Evolutionary conservation across 2,113 vertebrate genomes (phyloP).

Genomic region (Salminus brasiliensis): DNA sequence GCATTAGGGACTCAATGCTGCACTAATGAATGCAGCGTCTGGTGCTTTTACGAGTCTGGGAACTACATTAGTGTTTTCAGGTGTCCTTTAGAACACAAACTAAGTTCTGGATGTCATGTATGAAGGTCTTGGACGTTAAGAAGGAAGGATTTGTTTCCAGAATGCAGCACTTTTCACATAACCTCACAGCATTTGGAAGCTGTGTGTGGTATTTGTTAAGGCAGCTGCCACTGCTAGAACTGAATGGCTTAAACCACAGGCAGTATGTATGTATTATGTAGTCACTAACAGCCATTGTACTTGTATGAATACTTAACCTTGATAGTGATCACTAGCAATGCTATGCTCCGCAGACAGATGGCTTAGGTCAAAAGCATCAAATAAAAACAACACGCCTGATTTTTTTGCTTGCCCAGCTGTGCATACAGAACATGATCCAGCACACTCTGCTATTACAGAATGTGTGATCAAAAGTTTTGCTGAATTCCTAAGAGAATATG

Average conservation of each 20-base stretch:
- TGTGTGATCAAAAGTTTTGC: conserved; percentile 58
- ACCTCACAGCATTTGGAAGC: conserved; percentile 29
- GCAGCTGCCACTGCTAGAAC: conserved; percentile 67
- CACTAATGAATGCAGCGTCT: conserved; percentile 68
- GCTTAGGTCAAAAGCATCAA: conserved; percentile 65
- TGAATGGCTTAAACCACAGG: conserved; percentile 60
- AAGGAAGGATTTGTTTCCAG: conserved; percentile 1
- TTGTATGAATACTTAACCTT: conserved; percentile 55
- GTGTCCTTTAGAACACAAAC: conserved; percentile 46
- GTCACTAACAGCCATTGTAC: conserved; percentile 52
- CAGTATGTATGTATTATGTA: conserved; percentile 67
- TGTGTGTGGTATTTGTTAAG: conserved; percentile 29
- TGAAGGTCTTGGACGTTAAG: conserved; percentile 46
- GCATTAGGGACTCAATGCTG: conserved; percentile 51
- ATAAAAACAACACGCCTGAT: conserved; percentile 52
- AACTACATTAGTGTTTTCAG: conserved; percentile 61
- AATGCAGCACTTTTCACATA: conserved; percentile 15
- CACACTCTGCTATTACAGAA: conserved; percentile 41
- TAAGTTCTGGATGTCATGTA: conserved; percentile 34
- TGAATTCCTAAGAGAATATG: conserved; percentile 63
- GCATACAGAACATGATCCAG: conserved; percentile 44
- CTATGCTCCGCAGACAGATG: conserved; percentile 71
- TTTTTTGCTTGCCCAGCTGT: conserved; percentile 54
- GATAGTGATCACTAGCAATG: conserved; percentile 53
- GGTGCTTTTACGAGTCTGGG: conserved; percentile 65